Evolutionary conservation across 2,888 invertebrate species (phyloP).

Genomic region (Colletes collaris): DNA sequence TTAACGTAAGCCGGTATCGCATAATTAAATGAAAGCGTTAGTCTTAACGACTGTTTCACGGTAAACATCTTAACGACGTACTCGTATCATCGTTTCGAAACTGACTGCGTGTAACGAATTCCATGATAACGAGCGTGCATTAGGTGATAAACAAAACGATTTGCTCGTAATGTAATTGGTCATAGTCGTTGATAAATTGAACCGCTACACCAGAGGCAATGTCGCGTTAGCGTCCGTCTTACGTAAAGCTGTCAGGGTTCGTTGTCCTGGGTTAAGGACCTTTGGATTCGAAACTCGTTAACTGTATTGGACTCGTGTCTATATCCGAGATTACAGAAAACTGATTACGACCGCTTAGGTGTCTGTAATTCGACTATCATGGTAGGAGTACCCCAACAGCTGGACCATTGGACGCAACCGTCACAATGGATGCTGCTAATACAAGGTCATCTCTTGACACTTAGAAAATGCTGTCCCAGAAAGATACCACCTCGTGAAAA

Average conservation of each 20-base stretch:
- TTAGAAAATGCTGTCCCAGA: too few relatives aligned
- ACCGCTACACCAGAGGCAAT: too few relatives aligned
- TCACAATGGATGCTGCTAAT: conserved; percentile 8
- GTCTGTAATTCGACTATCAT: too few relatives aligned
- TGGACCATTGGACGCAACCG: background rate
- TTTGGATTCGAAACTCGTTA: conserved; percentile 11
- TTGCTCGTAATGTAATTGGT: conserved; percentile 16
- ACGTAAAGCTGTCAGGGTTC: too few relatives aligned
- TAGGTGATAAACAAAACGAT: conserved; percentile 51
- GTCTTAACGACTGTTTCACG: conserved; percentile 44
- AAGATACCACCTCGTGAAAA: too few relatives aligned
- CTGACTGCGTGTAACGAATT: conserved; percentile 40
- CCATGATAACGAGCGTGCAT: conserved; percentile 53
- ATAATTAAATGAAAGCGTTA: conserved; percentile 34
- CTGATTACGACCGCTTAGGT: too few relatives aligned
- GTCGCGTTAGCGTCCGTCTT: too few relatives aligned
- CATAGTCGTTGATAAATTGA: conserved; percentile 1
- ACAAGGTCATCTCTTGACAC: conserved; percentile 49
- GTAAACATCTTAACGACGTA: conserved; percentile 61
- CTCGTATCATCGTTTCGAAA: conserved; percentile 43
- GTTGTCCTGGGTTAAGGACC: background rate
- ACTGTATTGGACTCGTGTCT: background rate
- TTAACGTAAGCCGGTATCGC: conserved; percentile 31
- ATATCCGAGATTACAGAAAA: too few relatives aligned
- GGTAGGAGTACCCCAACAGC: background rate